Base-by-base conservation (phyloP, 2,888 invertebrate species). In the Noctua janthe region DNA sequence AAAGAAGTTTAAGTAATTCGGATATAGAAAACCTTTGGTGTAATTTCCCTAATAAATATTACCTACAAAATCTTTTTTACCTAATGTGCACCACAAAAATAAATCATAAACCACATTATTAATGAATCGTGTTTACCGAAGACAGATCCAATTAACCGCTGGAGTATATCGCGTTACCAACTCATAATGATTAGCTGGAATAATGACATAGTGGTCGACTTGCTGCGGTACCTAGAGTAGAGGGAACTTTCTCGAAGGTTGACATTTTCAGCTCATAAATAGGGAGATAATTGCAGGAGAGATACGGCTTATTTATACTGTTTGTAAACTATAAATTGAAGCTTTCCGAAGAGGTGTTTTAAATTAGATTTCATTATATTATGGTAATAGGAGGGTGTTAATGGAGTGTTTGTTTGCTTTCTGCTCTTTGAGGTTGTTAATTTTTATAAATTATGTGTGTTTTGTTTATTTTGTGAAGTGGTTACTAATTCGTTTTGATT, bases 211-310 rank as follows among this genome's bases (percentile, higher is more conserved):
- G 85, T 90, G 88, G 81, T 85, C 85, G 85, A 84, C 84, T 83
- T 85, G 78, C 80, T 74, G 82, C 81, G 67, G 51, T 79, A 72
- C 74, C 82, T 56, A 71, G 83, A 81, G 88, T 90, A 87, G 87
- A 88, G 90, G 86, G 87, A 89, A 91, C 90, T 91, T 92, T 85
- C 73, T 92, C 93, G 92, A 93, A 92, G 92, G 92, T 94, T 92
- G 94, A 93, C 93, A 94, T 89, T 94, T 94, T 92, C 93, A 93
- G 92, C 90, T 88, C 93, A 91, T 94, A 94, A 95, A 94, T 93
- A 94, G 90, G 89, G 90, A 91, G 92, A 94, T 95, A 95, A 95
- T 95, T 95, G 93, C 92, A 92, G 91, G 93, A 92, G 93, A 93
- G 94, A 95, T 94, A 94, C 85, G 90, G 91, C 85, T 93, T 93